Evolutionary conservation across 2,113 vertebrate species (phyloP).

Genomic region (Sciurus niger): DNA sequence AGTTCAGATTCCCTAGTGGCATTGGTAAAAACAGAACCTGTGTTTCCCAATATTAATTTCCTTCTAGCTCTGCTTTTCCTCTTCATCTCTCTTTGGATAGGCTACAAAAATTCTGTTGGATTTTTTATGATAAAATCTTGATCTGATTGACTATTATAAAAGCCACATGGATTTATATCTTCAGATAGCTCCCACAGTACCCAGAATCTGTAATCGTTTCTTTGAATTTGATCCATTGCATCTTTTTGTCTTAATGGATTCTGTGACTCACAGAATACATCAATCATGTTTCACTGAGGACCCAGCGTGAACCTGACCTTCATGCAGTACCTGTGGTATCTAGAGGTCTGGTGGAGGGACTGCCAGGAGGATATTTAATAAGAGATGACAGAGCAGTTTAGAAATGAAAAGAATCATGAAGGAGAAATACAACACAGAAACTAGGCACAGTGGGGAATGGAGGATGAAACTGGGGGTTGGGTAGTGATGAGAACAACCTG

Average conservation of each 20-base stretch:
- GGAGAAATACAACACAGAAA: neutral
- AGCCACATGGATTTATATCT: neutral
- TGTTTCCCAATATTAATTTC: neutral
- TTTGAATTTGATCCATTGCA: neutral
- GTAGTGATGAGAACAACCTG: neutral
- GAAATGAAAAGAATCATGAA: neutral
- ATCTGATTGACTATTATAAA: neutral
- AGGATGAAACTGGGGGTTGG: neutral
- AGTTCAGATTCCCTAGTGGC: neutral
- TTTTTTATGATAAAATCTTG: constrained; percentile 27
- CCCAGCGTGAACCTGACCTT: neutral
- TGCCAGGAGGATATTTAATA: neutral
- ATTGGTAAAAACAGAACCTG: neutral
- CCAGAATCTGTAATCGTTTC: neutral
- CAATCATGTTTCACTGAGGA: neutral
- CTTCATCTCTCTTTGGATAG: neutral
- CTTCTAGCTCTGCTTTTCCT: neutral
- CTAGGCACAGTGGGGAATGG: neutral
- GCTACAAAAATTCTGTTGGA: neutral
- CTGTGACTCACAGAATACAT: neutral
- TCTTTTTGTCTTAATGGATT: neutral
- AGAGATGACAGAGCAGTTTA: neutral
- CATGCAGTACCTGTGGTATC: accelerated
- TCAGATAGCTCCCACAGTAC: neutral
- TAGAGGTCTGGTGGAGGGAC: neutral